These are phyloP conservation scores for Slavum lentiscoides DNA, from an alignment of 2,888 invertebrate genomes.

Conservation along the genomic window DNA sequence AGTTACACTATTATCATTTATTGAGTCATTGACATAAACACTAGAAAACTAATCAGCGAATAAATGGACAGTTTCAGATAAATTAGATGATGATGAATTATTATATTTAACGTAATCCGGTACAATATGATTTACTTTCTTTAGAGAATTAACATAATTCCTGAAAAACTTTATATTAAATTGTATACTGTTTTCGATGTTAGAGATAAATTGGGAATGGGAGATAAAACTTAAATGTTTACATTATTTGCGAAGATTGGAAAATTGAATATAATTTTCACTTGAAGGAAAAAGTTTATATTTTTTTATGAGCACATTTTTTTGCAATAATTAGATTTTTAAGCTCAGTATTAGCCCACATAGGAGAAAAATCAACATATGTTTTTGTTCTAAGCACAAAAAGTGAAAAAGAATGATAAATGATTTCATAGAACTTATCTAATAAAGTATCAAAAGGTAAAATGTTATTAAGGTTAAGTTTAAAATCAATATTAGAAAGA, in stretches of 20 bases:
- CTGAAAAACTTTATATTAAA: conserved; percentile 8
- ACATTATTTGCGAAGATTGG: neutral
- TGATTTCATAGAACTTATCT: conserved; percentile 12
- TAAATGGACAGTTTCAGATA: conserved; percentile 12
- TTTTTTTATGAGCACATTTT: conserved; percentile 32
- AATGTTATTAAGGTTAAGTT: conserved; percentile 8
- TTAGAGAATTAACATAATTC: conserved; percentile 17
- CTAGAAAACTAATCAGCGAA: conserved; percentile 1
- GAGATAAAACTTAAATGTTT: neutral
- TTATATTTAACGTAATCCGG: conserved; percentile 4
- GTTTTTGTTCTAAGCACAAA: conserved; percentile 7
- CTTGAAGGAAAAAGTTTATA: conserved; percentile 14
- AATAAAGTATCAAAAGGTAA: conserved; percentile 7
- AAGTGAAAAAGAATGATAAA: conserved; percentile 1
- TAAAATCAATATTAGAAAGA: conserved; percentile 22
- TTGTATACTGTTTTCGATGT: conserved; percentile 19
- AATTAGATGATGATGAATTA: conserved; percentile 7
- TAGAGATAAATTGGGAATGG: conserved; percentile 1
- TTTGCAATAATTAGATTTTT: conserved; percentile 1
- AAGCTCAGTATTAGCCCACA: conserved; percentile 16
- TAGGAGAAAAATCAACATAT: conserved; percentile 7
- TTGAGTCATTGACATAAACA: neutral
- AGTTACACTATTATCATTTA: neutral
- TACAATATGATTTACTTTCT: neutral
- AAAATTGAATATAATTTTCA: neutral